Evolutionary conservation across 1,140 invertebrate species (phyloP).

Genomic region (Scylla paramamosain): DNA sequence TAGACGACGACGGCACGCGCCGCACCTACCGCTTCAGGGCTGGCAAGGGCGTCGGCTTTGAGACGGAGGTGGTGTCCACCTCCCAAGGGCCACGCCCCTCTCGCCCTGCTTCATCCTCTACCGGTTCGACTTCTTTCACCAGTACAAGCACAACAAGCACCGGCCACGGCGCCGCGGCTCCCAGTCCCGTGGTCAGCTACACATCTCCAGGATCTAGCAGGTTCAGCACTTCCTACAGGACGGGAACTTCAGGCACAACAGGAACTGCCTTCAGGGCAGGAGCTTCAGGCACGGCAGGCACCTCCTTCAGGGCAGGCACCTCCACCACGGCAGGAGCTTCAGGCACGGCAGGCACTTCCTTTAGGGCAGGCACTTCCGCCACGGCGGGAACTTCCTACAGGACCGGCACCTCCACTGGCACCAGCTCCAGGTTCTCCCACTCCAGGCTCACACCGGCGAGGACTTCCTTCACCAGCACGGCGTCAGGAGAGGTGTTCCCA

Average conservation of each 20-base stretch:
- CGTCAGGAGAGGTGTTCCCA: neutral
- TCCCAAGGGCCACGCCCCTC: constrained; percentile 52
- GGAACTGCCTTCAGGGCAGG: neutral
- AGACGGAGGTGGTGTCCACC: constrained; percentile 70
- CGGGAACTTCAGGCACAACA: neutral
- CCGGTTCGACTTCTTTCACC: constrained; percentile 22
- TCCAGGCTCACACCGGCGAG: neutral
- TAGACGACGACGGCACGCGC: constrained; percentile 77
- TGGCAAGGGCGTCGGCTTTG: constrained; percentile 75
- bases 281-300: neutral
- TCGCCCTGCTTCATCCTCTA: neutral
- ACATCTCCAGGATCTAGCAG: neutral
- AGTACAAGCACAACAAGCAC: neutral
- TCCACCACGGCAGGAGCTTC: neutral
- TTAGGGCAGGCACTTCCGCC: neutral
- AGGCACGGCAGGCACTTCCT: no score
- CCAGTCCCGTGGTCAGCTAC: neutral
- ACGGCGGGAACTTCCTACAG: neutral
- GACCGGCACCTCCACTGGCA: neutral
- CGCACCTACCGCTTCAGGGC: constrained; percentile 70
- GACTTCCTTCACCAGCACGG: neutral
- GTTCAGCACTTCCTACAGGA: neutral
- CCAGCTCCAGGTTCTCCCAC: neutral
- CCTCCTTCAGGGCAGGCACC: neutral
- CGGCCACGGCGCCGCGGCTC: neutral